These are phyloP conservation scores for Epirrita christyi DNA, from an alignment of 2,888 invertebrate genomes.

Conservation along the genomic window DNA sequence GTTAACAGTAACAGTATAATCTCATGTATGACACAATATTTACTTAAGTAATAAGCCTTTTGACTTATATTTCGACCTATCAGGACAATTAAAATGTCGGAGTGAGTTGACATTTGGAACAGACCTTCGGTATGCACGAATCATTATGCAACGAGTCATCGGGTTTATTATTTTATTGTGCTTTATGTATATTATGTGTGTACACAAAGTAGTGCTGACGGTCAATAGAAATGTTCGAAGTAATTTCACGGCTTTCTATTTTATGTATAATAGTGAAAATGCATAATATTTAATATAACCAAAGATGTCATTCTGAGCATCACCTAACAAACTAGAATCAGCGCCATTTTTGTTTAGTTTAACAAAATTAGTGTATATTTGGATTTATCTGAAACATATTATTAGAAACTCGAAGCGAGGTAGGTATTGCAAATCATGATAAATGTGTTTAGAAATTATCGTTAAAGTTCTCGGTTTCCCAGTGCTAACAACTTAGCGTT, in stretches of 20 bases:
- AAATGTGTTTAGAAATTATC: conserved; percentile 27
- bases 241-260: conserved; percentile 60
- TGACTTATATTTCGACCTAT: conserved; percentile 26
- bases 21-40: conserved; percentile 5
- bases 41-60: conserved; percentile 11
- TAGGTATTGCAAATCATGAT: neutral
- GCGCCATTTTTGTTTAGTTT: too few relatives aligned
- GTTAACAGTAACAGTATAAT: too few relatives aligned
- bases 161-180: conserved; percentile 37
- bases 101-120: conserved; percentile 37
- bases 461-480: conserved; percentile 24
- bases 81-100: conserved; percentile 28
- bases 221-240: conserved; percentile 44
- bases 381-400: neutral
- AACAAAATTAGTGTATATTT: too few relatives aligned
- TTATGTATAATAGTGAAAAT: conserved; percentile 10
- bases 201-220: conserved; percentile 35
- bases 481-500: conserved; percentile 29
- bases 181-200: too few relatives aligned
- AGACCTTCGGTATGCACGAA: conserved; percentile 32
- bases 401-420: too few relatives aligned
- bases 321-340: too few relatives aligned
- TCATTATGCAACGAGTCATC: conserved; percentile 47
- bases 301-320: neutral
- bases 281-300: too few relatives aligned